Evolutionary conservation across 1,140 invertebrate genomes (phyloP).

Genomic region (Philaenus spumarius): DNA sequence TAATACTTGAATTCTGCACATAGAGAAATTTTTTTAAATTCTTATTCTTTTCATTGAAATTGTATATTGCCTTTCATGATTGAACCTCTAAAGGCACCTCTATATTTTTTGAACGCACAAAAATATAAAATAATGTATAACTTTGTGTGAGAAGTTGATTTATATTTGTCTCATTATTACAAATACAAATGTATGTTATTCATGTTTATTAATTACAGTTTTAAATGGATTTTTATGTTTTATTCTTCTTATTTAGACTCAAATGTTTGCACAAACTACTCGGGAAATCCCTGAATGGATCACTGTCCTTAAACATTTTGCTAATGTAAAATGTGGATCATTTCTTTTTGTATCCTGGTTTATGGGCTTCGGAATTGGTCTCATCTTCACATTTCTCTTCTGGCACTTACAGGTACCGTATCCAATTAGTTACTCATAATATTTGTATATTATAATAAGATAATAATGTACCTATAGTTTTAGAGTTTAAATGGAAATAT

Average conservation of each 20-base stretch:
- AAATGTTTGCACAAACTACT: constrained; percentile 90
- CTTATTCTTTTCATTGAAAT: too few relatives aligned
- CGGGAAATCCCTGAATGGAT: constrained; percentile 88
- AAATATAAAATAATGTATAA: too few relatives aligned
- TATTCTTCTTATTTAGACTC: constrained; percentile 55
- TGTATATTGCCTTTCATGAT: too few relatives aligned
- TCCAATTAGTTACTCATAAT: neutral
- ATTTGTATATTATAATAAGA: neutral
- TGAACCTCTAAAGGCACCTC: too few relatives aligned
- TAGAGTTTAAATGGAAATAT: neutral
- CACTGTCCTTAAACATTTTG: constrained; percentile 82
- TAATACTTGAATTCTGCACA: too few relatives aligned
- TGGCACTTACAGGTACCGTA: constrained; percentile 84
- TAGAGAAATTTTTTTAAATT: too few relatives aligned
- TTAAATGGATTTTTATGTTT: too few relatives aligned
- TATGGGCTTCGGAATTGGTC: constrained; percentile 98
- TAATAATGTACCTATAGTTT: neutral
- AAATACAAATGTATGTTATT: too few relatives aligned
- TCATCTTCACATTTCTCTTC: constrained; percentile 98
- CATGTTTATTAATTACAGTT: too few relatives aligned
- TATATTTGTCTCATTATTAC: too few relatives aligned
- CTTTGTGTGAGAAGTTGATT: too few relatives aligned
- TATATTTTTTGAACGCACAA: too few relatives aligned
- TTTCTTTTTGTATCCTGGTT: constrained; percentile 97
- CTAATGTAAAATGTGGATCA: constrained; percentile 82